Evolutionary conservation across 2,888 invertebrate genomes (phyloP).

Genomic region (Heteromurus nitidus): DNA sequence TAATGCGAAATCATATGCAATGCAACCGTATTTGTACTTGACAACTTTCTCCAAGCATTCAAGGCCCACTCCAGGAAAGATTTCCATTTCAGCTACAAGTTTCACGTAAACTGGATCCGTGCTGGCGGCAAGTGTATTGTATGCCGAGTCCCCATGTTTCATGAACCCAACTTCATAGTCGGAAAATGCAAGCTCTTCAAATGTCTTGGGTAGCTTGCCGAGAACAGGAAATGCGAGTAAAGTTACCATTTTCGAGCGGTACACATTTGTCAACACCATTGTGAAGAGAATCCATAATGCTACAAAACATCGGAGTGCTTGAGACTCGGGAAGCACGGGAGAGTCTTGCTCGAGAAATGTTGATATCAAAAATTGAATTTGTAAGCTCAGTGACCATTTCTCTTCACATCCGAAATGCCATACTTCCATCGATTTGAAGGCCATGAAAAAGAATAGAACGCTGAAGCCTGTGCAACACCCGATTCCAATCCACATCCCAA

Average conservation of each 20-base stretch:
- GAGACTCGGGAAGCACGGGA: slow-evolving; percentile 36
- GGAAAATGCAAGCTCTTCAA: slow-evolving; percentile 62
- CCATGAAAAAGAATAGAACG: slow-evolving; percentile 32
- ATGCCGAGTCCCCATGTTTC: slow-evolving; percentile 67
- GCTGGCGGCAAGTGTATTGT: slow-evolving; percentile 59
- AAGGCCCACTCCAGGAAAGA: slow-evolving; percentile 54
- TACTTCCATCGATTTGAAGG: slow-evolving; percentile 43
- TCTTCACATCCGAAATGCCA: slow-evolving; percentile 21
- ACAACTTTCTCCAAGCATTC: slow-evolving; percentile 67
- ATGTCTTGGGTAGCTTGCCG: slow-evolving; percentile 48
- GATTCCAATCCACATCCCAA: slow-evolving; percentile 58
- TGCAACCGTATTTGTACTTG: slow-evolving; percentile 58
- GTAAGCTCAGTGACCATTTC: slow-evolving; percentile 37
- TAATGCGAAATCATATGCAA: slow-evolving; percentile 62
- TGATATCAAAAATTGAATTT: slow-evolving; percentile 57
- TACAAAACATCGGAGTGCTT: slow-evolving; percentile 49
- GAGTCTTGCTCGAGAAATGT: slow-evolving; percentile 64
- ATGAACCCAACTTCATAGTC: slow-evolving; percentile 61
- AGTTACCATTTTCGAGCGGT: slow-evolving; percentile 58
- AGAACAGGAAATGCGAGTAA: slow-evolving; percentile 64
- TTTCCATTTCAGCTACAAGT: slow-evolving; percentile 64
- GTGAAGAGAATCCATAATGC: slow-evolving; percentile 61
- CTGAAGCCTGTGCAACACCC: slow-evolving; percentile 32
- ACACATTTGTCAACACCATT: slow-evolving; percentile 61
- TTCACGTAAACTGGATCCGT: slow-evolving; percentile 65